Evolutionary conservation across 2,888 invertebrate species (phyloP).

Genomic region (Dastarcus helophoroides): DNA sequence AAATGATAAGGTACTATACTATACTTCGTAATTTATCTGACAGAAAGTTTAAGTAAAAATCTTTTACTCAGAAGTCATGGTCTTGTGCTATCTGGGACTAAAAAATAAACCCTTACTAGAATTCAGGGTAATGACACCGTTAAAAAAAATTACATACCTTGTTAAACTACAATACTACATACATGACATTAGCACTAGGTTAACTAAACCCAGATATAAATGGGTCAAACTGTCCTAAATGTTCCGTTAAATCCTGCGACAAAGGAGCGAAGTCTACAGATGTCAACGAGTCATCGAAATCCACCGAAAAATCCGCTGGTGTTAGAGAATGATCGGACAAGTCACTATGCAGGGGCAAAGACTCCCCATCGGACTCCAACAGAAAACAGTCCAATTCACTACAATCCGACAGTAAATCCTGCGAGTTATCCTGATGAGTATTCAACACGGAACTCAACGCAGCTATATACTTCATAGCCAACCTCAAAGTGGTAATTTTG

Average conservation of each 20-base stretch:
- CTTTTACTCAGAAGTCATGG: too few relatives aligned
- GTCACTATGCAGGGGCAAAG: conserved; percentile 30
- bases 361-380: conserved; percentile 30
- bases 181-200: too few relatives aligned
- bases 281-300: conserved; percentile 33
- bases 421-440: conserved; percentile 16
- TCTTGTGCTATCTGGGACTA: too few relatives aligned
- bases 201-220: conserved; percentile 22
- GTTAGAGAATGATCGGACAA: conserved; percentile 34
- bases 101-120: too few relatives aligned
- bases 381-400: conserved; percentile 25
- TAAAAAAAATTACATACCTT: too few relatives aligned
- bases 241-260: conserved; percentile 31
- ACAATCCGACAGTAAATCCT: conserved; percentile 30
- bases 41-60: too few relatives aligned
- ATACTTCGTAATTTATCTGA: too few relatives aligned
- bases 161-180: too few relatives aligned
- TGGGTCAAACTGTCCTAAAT: conserved; percentile 30
- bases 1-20: too few relatives aligned
- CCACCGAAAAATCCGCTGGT: conserved; percentile 32
- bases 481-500: conserved; percentile 53
- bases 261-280: conserved; percentile 31
- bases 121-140: too few relatives aligned
- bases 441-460: conserved; percentile 33
- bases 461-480: conserved; percentile 57